phyloP scores from a whole-genome alignment of 2,113 vertebrate genomes.

The Nothocercus julius region DNA sequence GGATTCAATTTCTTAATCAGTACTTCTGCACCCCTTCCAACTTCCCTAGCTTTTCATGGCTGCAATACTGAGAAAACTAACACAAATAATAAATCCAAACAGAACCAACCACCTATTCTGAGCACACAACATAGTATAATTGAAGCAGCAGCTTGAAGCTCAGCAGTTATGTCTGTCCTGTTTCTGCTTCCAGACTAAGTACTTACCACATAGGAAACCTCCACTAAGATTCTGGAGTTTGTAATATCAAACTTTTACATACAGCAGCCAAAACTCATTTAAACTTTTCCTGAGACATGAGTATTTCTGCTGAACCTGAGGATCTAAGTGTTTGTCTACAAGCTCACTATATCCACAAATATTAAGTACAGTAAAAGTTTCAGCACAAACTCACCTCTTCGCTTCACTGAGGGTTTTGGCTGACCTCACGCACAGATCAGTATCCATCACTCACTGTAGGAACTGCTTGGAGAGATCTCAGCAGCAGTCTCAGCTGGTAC shows the following conservation, averaged over 20 bases:
- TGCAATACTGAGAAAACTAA: conserved; percentile 3
- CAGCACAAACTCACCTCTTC: not conserved
- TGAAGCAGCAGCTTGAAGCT: not conserved
- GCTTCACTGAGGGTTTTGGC: not conserved
- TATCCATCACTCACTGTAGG: not conserved
- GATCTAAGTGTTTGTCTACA: not conserved
- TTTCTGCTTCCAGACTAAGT: fast-evolving
- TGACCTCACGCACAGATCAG: not conserved
- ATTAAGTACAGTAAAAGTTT: not conserved
- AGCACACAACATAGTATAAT: not conserved
- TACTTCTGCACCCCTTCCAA: not conserved
- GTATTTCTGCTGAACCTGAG: not conserved
- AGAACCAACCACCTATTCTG: not conserved
- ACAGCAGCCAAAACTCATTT: not conserved
- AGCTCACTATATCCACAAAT: not conserved
- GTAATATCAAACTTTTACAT: not conserved
- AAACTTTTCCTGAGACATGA: not conserved
- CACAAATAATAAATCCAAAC: not conserved
- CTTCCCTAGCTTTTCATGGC: not conserved
- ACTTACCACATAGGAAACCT: not conserved
- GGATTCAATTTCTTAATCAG: not conserved
- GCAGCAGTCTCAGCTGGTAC: not conserved
- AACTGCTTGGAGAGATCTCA: not conserved
- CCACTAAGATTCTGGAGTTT: not conserved
- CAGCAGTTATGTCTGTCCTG: not conserved